Base-by-base conservation (phyloP, 2,113 vertebrate species). In the Phoenicopterus ruber region DNA sequence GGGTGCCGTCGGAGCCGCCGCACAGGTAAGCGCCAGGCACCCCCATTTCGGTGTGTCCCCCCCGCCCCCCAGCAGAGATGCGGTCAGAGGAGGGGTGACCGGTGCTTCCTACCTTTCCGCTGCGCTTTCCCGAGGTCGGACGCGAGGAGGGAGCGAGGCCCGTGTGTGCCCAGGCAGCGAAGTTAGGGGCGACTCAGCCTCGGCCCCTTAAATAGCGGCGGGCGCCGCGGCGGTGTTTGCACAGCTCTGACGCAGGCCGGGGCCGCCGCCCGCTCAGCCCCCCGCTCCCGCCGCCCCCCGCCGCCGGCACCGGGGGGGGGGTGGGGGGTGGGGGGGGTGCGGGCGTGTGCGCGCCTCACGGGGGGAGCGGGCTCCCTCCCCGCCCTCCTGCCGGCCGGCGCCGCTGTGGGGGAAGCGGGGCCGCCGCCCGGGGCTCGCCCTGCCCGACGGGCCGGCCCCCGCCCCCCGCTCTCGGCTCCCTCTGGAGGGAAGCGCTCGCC, bases 191-290 rank as follows among this genome's bases (percentile, higher is more conserved):
- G 57, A 25, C 26, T 82, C 91, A 63, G 91, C 36, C 44, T 6
- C 73, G 42, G n/a, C 78, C 71, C 77, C 97, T 98, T 98, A 98
- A 98, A 98, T 98, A 98, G 95, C 96, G 90, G 93, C 94, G 54
- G 94, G 92, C 57, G 69, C 58, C 17, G 81, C 87, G 40, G 34
- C 36, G 59, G 78, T 94, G 69, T 97, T 95, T 95, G 61, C 98
- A 96, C 95, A 82, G 95, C 83, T 73, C 97, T 98, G 98, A 98
- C 98, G 98, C 98, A 98, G 91, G 25, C 80, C 65, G 42, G 50
- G 79, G 42, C 77, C 71, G 52, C 91, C 70, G 44, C 92, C 86
- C 79, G 65, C 72, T 80, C 92, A 62, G 62, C 66, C 12, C 73
- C 76, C 46, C 32, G 29, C 76, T 7, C 32, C 79, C 63, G 9